A percentile compares a stretch with the other conserved stretches of the same genome.
Conservation (phyloP, 2,113 vertebrate species). For the Caloenas nicobarica region DNA sequence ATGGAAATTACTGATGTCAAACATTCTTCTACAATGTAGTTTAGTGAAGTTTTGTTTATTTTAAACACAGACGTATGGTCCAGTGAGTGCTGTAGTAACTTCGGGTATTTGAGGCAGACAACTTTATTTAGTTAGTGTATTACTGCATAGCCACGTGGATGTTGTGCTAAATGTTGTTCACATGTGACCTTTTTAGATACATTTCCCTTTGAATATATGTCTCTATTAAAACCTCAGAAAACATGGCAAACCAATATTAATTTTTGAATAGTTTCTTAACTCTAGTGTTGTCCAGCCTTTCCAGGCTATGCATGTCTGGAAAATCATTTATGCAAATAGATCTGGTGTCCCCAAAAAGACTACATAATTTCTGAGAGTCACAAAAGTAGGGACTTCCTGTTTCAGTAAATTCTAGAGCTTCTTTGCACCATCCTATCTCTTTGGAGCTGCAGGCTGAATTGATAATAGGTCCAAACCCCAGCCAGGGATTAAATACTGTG, state of each 20-base stretch:
- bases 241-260: not conserved
- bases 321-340: not conserved
- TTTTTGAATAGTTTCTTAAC: not conserved
- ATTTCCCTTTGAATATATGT: slow-evolving; percentile 27
- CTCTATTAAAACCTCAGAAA: not conserved
- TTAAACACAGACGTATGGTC: not conserved
- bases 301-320: not conserved
- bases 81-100: not conserved
- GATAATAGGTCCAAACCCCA: not conserved
- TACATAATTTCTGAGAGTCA: not conserved
- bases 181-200: not conserved
- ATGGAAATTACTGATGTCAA: not conserved
- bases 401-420: not conserved
- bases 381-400: not conserved
- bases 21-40: not conserved
- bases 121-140: slow-evolving; percentile 6
- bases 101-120: not conserved
- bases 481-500: not conserved
- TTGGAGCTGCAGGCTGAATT: not conserved
- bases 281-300: not conserved
- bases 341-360: not conserved
- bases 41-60: not conserved
- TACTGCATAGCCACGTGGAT: not conserved
- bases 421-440: not conserved
- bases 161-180: not conserved